Evolutionary conservation across 1,140 invertebrate genomes (phyloP).

Genomic region (Pogonomyrmex barbatus): DNA sequence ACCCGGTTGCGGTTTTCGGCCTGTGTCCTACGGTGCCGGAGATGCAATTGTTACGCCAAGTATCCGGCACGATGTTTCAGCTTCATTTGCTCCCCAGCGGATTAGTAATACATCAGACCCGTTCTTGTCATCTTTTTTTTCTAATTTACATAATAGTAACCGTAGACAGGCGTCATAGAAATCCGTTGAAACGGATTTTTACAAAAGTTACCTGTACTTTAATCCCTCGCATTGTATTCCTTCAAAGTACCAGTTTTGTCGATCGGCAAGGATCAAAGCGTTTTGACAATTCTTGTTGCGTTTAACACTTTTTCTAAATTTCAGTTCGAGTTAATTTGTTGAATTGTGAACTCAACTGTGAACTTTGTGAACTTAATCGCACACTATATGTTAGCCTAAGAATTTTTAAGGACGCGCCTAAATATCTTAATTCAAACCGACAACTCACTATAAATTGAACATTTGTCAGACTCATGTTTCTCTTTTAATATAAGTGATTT

Average conservation of each 20-base stretch:
- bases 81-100: not conserved
- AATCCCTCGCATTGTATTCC: not conserved
- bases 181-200: not conserved
- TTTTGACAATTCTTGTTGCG: not conserved
- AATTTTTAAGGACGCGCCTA: too few relatives aligned
- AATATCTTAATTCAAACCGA: not conserved
- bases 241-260: not conserved
- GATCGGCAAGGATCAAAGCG: not conserved
- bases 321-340: not conserved
- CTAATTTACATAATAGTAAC: not conserved
- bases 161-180: not conserved
- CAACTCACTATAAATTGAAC: not conserved
- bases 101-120: not conserved
- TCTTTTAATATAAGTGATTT: not conserved
- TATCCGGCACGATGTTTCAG: not conserved
- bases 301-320: not conserved
- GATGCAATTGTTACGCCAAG: constrained; percentile 21
- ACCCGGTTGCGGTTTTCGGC: constrained; percentile 45
- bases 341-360: too few relatives aligned
- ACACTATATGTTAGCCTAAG: not conserved
- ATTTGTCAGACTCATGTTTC: not conserved
- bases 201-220: not conserved
- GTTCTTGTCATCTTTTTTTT: not conserved
- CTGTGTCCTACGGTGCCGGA: constrained; percentile 3
- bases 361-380: not conserved